phyloP scores from a whole-genome alignment of 1,140 invertebrate species.

The Dolichoris vasculosae region DNA sequence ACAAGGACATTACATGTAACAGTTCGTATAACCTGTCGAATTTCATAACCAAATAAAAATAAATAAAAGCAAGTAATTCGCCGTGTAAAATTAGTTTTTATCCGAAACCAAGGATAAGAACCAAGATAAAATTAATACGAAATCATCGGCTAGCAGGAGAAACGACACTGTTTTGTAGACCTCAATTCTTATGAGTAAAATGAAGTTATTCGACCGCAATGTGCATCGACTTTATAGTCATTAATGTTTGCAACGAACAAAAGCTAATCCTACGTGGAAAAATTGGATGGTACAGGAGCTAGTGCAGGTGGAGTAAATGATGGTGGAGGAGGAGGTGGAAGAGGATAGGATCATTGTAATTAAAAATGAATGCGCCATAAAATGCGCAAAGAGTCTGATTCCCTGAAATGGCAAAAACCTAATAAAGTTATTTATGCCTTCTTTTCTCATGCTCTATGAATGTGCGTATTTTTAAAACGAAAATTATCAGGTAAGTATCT shows the following conservation, averaged over 20 bases:
- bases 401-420: conserved; percentile 27
- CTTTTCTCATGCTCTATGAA: background rate
- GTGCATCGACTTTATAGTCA: background rate
- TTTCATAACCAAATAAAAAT: background rate
- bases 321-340: too few relatives aligned
- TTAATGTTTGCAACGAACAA: background rate
- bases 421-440: conserved; percentile 36
- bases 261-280: background rate
- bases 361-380: background rate
- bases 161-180: background rate
- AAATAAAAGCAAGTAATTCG: conserved; percentile 1
- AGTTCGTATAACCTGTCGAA: background rate
- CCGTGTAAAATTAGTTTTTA: conserved; percentile 3
- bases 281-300: background rate
- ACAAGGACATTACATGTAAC: background rate
- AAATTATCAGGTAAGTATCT: background rate
- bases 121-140: conserved; percentile 24
- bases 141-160: background rate
- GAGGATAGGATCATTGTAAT: background rate
- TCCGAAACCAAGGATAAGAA: background rate
- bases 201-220: conserved; percentile 31
- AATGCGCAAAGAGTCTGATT: background rate
- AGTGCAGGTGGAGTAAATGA: background rate
- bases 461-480: background rate
- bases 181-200: conserved; percentile 21